phyloP scores from a whole-genome alignment of 2,797 vertebrate genomes.

The Poeciliopsis gracilis region DNA sequence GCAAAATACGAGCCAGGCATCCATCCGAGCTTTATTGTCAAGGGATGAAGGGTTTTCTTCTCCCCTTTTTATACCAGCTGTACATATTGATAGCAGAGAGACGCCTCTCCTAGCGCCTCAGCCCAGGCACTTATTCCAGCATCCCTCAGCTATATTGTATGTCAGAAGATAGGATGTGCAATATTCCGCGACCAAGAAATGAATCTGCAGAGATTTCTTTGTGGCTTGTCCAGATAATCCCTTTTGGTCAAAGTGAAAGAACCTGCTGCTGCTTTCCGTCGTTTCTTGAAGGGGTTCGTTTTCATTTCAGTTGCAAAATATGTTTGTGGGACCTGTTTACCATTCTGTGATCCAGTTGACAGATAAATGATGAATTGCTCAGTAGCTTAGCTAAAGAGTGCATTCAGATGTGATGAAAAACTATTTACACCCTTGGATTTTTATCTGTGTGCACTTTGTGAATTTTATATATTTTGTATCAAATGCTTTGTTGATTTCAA shows the following conservation, averaged over 20 bases:
- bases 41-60: constrained; percentile 44
- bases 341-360: constrained; percentile 28
- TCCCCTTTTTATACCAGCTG: constrained; percentile 55
- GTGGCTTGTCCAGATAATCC: constrained; percentile 76
- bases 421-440: not conserved
- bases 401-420: constrained; percentile 1
- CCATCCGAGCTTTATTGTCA: constrained; percentile 48
- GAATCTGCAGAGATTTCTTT: constrained; percentile 69
- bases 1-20: constrained; percentile 45
- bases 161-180: constrained; percentile 72
- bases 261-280: constrained; percentile 37
- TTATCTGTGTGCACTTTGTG: not conserved
- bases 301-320: constrained; percentile 47
- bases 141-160: constrained; percentile 58
- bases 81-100: constrained; percentile 69
- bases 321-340: constrained; percentile 40
- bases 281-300: constrained; percentile 28
- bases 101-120: constrained; percentile 33
- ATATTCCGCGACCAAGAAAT: constrained; percentile 69
- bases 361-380: constrained; percentile 38
- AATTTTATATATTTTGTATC: not conserved
- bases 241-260: constrained; percentile 61
- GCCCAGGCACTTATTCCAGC: constrained; percentile 55
- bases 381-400: constrained; percentile 16
- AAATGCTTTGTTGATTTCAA: too few relatives aligned